phyloP scores from a whole-genome alignment of 2,888 invertebrate species.

The Agrotis segetum region DNA sequence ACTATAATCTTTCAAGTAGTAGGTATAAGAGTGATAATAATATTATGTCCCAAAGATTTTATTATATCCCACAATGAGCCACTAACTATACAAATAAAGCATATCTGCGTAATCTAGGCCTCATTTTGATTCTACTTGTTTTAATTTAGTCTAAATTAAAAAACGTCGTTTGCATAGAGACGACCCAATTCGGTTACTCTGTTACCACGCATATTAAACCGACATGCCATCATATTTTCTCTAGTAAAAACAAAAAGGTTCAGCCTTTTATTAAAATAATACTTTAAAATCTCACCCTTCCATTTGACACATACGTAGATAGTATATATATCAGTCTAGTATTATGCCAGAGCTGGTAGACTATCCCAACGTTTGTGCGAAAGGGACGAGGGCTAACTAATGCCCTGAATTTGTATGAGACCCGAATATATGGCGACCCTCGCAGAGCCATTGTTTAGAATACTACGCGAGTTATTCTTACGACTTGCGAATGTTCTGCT shows the following conservation, averaged over 20 bases:
- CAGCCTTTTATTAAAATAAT: constrained; percentile 22
- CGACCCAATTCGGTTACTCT: neutral
- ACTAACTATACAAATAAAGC: neutral
- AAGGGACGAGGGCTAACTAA: constrained; percentile 57
- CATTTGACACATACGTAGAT: constrained; percentile 14
- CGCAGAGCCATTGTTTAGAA: constrained; percentile 54
- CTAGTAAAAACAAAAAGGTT: constrained; percentile 36
- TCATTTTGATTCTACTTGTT: neutral
- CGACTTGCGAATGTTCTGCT: constrained; percentile 47
- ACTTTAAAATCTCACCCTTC: constrained; percentile 19
- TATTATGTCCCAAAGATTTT: neutral
- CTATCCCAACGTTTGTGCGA: constrained; percentile 22
- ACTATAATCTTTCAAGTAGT: too few species aligned
- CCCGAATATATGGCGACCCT: constrained; percentile 57
- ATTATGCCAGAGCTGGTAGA: constrained; percentile 24
- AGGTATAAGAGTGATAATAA: neutral
- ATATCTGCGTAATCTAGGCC: neutral
- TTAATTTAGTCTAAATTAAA: constrained; percentile 3
- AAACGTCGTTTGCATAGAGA: neutral
- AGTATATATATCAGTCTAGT: constrained; percentile 32
- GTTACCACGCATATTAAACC: constrained; percentile 11
- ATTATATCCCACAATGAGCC: neutral
- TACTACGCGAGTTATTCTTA: constrained; percentile 47
- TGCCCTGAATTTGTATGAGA: constrained; percentile 58
- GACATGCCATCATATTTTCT: constrained; percentile 31